Evolutionary conservation across 2,888 invertebrate species (phyloP).

Genomic region (Philereme vetulata): DNA sequence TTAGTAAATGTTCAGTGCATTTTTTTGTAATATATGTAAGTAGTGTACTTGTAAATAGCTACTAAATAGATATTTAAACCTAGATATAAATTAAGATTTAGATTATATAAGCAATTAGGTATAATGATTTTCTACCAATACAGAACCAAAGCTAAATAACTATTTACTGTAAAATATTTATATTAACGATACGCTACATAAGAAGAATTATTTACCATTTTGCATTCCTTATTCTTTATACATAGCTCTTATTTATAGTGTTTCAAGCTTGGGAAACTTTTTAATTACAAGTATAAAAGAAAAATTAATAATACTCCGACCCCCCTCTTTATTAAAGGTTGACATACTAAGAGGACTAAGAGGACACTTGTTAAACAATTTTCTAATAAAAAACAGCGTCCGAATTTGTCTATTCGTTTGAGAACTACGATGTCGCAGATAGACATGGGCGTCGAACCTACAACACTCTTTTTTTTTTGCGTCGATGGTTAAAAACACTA

Average conservation of each 20-base stretch:
- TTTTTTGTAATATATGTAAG: conserved; percentile 7
- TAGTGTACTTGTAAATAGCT: conserved; percentile 1
- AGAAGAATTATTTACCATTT: not conserved
- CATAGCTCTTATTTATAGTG: not conserved
- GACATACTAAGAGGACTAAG: too few relatives aligned
- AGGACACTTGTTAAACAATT: too few relatives aligned
- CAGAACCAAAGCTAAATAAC: conserved; percentile 30
- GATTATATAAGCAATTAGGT: not conserved
- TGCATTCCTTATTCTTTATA: conserved; percentile 2
- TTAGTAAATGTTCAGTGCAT: not conserved
- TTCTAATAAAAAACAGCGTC: too few relatives aligned
- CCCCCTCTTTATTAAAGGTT: too few relatives aligned
- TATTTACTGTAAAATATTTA: conserved; percentile 7
- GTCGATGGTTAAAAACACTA: too few relatives aligned
- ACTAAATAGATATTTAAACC: not conserved
- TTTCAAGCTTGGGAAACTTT: not conserved
- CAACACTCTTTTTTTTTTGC: too few relatives aligned
- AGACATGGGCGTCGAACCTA: too few relatives aligned
- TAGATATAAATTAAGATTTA: not conserved
- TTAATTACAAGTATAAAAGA: too few relatives aligned
- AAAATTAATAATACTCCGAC: too few relatives aligned
- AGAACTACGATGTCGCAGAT: too few relatives aligned
- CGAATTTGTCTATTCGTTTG: too few relatives aligned
- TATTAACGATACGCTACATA: not conserved
- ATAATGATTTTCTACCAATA: conserved; percentile 13